Percentiles rank a stretch among this genome's conserved stretches.
These are phyloP conservation scores for Choreutis nemorana DNA, from an alignment of 2,888 invertebrate genomes.

Conservation along the genomic window DNA sequence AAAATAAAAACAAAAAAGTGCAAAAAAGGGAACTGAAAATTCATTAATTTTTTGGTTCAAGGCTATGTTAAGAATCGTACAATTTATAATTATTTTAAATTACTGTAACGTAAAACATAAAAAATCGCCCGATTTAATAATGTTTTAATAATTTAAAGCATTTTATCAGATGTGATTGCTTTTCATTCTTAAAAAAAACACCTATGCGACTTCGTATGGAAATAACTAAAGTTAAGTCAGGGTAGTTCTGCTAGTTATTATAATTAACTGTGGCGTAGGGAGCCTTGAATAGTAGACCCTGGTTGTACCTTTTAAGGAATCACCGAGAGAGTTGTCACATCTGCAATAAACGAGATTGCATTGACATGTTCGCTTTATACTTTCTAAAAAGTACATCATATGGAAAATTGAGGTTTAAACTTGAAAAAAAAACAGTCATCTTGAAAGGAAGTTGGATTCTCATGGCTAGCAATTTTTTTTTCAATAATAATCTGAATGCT, in stretches of 20 bases:
- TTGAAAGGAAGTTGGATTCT: too few species aligned
- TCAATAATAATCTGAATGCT: too few species aligned
- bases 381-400: slow-evolving; percentile 1
- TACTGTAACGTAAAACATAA: not conserved
- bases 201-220: not conserved
- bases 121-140: not conserved
- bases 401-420: too few species aligned
- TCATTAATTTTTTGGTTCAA: too few species aligned
- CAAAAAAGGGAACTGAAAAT: too few species aligned
- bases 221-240: not conserved
- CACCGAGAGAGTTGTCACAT: slow-evolving; percentile 14
- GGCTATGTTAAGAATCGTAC: too few species aligned
- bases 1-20: too few species aligned
- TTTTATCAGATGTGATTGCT: not conserved
- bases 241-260: not conserved
- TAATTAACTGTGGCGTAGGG: not conserved
- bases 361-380: not conserved
- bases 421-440: too few species aligned
- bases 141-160: not conserved
- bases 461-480: too few species aligned
- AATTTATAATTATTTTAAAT: not conserved
- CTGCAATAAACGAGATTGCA: slow-evolving; percentile 1
- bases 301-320: slow-evolving; percentile 12
- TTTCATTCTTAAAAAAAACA: not conserved
- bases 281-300: not conserved